Evolutionary conservation across 2,113 vertebrate species (phyloP).

Genomic region (Rhizomys pruinosus): DNA sequence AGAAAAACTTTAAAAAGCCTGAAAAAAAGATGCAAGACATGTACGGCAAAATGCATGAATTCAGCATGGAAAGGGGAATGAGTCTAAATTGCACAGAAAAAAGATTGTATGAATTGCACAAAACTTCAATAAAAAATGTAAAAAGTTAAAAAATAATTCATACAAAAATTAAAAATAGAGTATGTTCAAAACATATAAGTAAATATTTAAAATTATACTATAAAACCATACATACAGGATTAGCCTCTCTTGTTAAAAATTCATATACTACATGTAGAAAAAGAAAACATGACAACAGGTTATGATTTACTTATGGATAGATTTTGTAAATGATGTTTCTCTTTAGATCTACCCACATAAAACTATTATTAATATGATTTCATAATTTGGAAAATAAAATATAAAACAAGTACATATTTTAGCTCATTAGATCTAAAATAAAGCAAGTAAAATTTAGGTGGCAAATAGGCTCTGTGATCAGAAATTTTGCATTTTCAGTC

Average conservation of each 20-base stretch:
- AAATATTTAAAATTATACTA: slow-evolving; percentile 5
- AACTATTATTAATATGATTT: background rate
- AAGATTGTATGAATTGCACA: too few species aligned
- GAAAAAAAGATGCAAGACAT: too few species aligned
- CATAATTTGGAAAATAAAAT: background rate
- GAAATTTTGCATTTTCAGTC: slow-evolving; percentile 19
- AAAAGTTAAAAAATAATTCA: background rate
- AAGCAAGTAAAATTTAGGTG: background rate
- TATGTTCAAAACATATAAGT: background rate
- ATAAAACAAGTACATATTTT: too few species aligned
- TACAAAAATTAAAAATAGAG: background rate
- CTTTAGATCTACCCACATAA: background rate
- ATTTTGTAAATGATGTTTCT: background rate
- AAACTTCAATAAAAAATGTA: too few species aligned
- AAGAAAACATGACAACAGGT: background rate
- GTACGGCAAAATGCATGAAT: too few species aligned
- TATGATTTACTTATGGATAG: too few species aligned
- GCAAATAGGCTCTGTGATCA: background rate
- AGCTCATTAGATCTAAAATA: too few species aligned
- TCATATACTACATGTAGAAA: background rate
- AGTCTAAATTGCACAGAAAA: too few species aligned
- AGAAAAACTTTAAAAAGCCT: too few species aligned
- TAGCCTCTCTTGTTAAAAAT: background rate
- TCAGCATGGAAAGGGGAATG: too few species aligned
- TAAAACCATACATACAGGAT: background rate